Evolutionary conservation across 2,797 vertebrate genomes (phyloP), one percentile per base, ranked within the genome.

Genomic region (Podarcis lilfordi): DNA sequence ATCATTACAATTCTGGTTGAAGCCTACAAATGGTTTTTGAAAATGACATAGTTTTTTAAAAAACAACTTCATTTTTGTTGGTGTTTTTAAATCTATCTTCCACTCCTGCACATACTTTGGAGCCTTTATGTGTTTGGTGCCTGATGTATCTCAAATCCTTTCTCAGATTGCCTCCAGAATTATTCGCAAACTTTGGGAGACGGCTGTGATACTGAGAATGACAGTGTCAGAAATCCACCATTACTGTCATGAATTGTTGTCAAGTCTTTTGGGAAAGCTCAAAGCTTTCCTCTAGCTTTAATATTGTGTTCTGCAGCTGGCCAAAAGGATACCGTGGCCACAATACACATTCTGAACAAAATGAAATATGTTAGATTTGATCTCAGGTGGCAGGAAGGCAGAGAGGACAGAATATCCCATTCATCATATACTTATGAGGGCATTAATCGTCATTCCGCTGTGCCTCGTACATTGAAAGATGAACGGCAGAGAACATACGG

Each of bases 401-500:
- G 2, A 90, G 93, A 75, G 32, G 10, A 91, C 3, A 0, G 74
- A 89, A 89, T 71, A 64, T 88, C 55, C 5, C 89, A 87, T 94
- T 94, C 76, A 92, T 95, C 86, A 89, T 86, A 32, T 29, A 78
- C 78, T 96, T 94, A 89, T 0, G 27, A 91, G 93, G 66, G 11
- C 83, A 93, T 94, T 92, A 91, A 93, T 89, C 89, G 89, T 89
- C 66, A 85, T 90, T 95, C 80, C 91, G 86, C 83, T 61, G 19
- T 85, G 55, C 59, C 80, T 92, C 45, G 11, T 83, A 35, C 71
- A 89, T 37, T 88, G 82, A 94, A 93, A 94, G 89, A 93, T 92
- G 82, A 92, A 88, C 55, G 91, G 86, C 81, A 94, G 91, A 85
- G 94, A 95, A 93, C 91, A 95, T 85, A 95, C 27, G 91, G 94